phyloP scores from a whole-genome alignment of 2,888 invertebrate genomes.

The Lithophane leautieri region DNA sequence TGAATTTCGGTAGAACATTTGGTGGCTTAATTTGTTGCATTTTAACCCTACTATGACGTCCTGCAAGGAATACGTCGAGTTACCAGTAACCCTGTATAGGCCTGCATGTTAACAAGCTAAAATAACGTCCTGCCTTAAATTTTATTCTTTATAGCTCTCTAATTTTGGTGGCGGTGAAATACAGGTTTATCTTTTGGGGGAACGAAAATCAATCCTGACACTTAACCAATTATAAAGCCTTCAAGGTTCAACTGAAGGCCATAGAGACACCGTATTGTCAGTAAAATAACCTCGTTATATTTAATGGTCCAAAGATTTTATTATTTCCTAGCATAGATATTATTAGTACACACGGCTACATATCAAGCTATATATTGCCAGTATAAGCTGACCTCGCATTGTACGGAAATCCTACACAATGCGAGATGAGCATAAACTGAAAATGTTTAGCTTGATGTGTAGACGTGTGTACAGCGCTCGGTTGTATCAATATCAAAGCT shows the following conservation, averaged over 20 bases:
- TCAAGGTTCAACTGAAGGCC: conserved; percentile 7
- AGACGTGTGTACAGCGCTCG: too few relatives aligned
- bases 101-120: not conserved
- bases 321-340: conserved; percentile 2
- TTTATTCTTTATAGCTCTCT: not conserved
- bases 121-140: not conserved
- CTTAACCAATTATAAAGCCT: not conserved
- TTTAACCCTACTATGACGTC: too few relatives aligned
- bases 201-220: not conserved
- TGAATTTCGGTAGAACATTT: too few relatives aligned
- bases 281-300: not conserved
- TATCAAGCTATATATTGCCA: too few relatives aligned
- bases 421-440: too few relatives aligned
- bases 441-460: too few relatives aligned
- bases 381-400: too few relatives aligned
- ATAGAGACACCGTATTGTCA: not conserved
- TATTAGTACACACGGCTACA: too few relatives aligned
- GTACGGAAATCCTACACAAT: too few relatives aligned
- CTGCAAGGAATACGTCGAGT: too few relatives aligned
- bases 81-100: too few relatives aligned
- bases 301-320: not conserved
- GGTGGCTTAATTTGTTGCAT: too few relatives aligned
- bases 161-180: not conserved
- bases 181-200: not conserved
- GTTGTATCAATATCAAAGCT: conserved; percentile 52